Evolutionary conservation across 2,888 invertebrate genomes (phyloP), one percentile per base, ranked within the genome.

Genomic region (Altica lythri): DNA sequence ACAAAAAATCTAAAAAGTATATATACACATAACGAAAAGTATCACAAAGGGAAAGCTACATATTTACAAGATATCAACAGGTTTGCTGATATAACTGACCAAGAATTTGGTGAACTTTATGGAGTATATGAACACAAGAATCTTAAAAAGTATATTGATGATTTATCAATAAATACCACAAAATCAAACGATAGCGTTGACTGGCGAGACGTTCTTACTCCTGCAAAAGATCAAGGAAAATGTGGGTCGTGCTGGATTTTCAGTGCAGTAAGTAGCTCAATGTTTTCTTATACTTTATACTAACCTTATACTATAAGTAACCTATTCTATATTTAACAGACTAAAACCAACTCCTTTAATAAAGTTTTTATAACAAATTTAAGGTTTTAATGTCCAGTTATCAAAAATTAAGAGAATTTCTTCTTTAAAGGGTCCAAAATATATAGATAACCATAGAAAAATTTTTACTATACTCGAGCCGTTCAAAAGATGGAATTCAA

Each of bases 201-300:
- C 25, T 57, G 47, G 53, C 42, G 51, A 10, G 38, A 42, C 13
- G 53, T 45, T 32, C 35, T 54, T 12, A 51, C 57, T n/a, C 43
- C 51, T 5, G 53, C 25, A 5, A 57, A 53, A 37, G 53, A 57
- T 34, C 56, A 57, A 45, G 53, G 56, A 3, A 13, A 18, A 2
- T 57, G 56, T 8, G 56, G 56, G 8, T 35, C 56, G 6, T 57
- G 56, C 25, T 57, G 44, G 48, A 49, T 57, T 8, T 57, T 52
- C 19, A 53, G 53, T n/a, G 52, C 48, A 25, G 56, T 57, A 45
- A 57, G 35, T 13, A 13, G 2, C 14, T 29, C 29, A 29, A 29
- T 13, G 12, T 10, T 4, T 2, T 35, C 4, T 4, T 12, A 29
- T 29, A n/a, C 29, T 1, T 1, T 2, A 2, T n/a, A n/a, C n/a